Conservation (phyloP, 2,888 invertebrate genomes). For the Oxycera nigricornis region DNA sequence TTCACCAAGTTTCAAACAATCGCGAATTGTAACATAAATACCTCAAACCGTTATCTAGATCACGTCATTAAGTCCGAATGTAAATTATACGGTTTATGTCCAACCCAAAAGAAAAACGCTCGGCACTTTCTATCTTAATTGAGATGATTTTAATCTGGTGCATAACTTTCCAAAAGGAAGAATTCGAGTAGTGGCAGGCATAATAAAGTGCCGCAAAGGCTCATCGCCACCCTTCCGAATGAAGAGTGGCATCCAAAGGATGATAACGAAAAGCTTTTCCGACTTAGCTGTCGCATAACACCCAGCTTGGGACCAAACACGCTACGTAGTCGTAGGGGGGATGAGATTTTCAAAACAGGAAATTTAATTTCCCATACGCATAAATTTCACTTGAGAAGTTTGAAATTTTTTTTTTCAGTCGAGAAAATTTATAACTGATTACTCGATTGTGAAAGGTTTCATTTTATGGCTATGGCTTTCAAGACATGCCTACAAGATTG, state of each 20-base stretch:
- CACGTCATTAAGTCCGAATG: conserved; percentile 47
- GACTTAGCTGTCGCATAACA: neutral
- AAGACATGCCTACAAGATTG: too few relatives aligned
- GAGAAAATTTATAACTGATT: neutral
- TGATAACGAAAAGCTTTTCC: conserved; percentile 31
- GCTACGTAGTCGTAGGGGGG: neutral
- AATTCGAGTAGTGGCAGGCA: neutral
- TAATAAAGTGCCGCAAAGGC: neutral
- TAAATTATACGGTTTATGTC: conserved; percentile 31
- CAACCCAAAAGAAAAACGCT: conserved; percentile 29
- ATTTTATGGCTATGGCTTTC: neutral
- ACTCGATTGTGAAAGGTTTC: neutral
- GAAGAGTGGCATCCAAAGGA: neutral
- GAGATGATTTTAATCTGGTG: conserved; percentile 40
- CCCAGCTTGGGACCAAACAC: neutral
- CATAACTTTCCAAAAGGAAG: conserved; percentile 31
- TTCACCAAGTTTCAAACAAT: too few relatives aligned
- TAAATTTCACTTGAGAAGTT: conserved; percentile 47
- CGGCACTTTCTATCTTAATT: conserved; percentile 43
- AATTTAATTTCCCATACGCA: conserved; percentile 52
- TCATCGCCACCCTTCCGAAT: neutral
- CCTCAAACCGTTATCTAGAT: conserved; percentile 44
- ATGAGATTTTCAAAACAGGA: conserved; percentile 47
- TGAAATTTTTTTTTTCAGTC: conserved; percentile 8
- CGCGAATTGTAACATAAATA: too few relatives aligned